Percentiles rank a stretch among this genome's conserved stretches.
Conservation (phyloP, 1,140 invertebrate species). For the Thaumetopoea pityocampa region DNA sequence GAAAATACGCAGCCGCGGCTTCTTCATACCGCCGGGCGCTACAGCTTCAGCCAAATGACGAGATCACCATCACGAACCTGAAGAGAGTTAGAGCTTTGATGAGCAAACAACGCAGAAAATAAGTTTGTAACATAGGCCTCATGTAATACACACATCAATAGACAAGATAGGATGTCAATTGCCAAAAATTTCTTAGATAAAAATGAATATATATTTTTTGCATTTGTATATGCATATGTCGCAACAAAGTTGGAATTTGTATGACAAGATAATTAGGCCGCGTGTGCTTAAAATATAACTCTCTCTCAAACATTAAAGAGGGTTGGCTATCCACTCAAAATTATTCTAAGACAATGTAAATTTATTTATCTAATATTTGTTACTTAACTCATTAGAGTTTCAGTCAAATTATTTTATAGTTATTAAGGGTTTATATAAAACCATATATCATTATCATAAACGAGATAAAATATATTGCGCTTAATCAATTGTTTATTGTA, state of each 20-base stretch:
- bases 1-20: conserved; percentile 91
- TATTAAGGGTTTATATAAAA: conserved; percentile 17
- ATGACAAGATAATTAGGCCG: too few species aligned
- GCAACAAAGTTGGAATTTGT: conserved; percentile 3
- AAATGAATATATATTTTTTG: conserved; percentile 9
- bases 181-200: conserved; percentile 42
- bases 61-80: conserved; percentile 91
- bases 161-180: conserved; percentile 55
- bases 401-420: conserved; percentile 10
- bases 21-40: conserved; percentile 89
- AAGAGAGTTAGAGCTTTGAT: conserved; percentile 81
- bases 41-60: conserved; percentile 88
- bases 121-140: conserved; percentile 23
- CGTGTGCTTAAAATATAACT: too few species aligned
- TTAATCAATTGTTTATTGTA: too few species aligned
- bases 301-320: too few species aligned
- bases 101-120: conserved; percentile 58
- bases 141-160: conserved; percentile 21
- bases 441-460: conserved; percentile 22
- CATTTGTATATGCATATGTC: conserved; percentile 10
- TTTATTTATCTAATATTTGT: conserved; percentile 8
- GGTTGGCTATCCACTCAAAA: too few species aligned
- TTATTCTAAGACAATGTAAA: conserved; percentile 7
- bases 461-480: conserved; percentile 22
- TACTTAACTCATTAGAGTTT: conserved; percentile 5